A percentile compares a stretch with the other conserved stretches of the same genome.
Evolutionary conservation across 2,888 invertebrate species (phyloP).

Genomic region (Dolomedes plantarius): DNA sequence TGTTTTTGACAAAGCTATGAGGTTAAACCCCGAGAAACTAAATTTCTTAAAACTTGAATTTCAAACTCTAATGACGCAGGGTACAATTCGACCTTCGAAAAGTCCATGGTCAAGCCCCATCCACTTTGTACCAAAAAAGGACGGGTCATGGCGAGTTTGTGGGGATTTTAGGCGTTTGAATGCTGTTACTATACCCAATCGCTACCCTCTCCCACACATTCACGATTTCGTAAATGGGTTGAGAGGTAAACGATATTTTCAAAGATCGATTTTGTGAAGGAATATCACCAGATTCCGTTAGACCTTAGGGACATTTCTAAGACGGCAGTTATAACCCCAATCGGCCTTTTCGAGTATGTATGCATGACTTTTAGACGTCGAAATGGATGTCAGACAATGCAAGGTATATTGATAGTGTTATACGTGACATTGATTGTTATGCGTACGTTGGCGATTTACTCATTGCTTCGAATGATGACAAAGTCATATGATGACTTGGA

Average conservation of each 20-base stretch:
- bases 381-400: too few species aligned
- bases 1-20: conserved; percentile 18
- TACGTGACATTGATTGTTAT: too few species aligned
- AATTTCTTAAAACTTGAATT: not conserved
- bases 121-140: conserved; percentile 35
- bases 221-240: conserved; percentile 7
- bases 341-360: too few species aligned
- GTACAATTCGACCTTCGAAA: conserved; percentile 8
- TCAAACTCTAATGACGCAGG: not conserved
- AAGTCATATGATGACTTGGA: too few species aligned
- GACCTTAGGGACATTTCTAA: too few species aligned
- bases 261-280: not conserved
- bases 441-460: too few species aligned
- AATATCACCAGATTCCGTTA: conserved; percentile 26
- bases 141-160: not conserved
- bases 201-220: conserved; percentile 18
- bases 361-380: too few species aligned
- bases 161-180: conserved; percentile 14
- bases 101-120: conserved; percentile 49
- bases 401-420: too few species aligned
- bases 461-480: too few species aligned
- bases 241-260: not conserved
- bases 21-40: not conserved
- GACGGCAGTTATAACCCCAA: too few species aligned
- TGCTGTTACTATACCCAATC: not conserved